Percentiles rank a stretch among this genome's conserved stretches.
Evolutionary conservation across 2,113 vertebrate genomes (phyloP).

Genomic region (Amphilophus citrinellus): DNA sequence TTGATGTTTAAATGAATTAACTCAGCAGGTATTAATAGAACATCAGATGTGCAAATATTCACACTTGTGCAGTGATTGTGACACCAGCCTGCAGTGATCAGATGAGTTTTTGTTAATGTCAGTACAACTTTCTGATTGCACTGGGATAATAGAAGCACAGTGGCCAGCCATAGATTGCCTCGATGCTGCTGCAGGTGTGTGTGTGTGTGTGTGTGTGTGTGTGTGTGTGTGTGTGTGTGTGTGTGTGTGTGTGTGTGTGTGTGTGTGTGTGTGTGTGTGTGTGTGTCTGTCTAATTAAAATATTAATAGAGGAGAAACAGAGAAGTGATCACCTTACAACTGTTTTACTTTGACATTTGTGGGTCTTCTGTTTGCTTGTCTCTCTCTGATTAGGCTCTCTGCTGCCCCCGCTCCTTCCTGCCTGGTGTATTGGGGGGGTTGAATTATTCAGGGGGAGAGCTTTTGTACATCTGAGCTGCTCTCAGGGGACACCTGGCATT

Average conservation of each 20-base stretch:
- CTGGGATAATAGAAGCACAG: background rate
- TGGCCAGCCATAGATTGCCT: background rate
- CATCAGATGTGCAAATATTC: background rate
- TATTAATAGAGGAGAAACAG: conserved; percentile 35
- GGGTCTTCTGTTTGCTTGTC: conserved; percentile 41
- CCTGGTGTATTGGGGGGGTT: conserved; percentile 21
- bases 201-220: background rate
- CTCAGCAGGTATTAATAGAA: background rate
- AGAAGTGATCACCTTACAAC: conserved; percentile 46
- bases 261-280: background rate
- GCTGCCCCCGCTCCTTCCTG: background rate
- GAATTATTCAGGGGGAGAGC: conserved; percentile 49
- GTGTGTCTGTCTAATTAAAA: conserved; percentile 27
- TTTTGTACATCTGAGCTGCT: conserved; percentile 26
- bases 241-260: background rate
- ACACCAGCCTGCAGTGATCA: background rate
- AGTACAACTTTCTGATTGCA: conserved; percentile 5
- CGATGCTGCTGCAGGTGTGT: background rate
- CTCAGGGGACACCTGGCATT: conserved; percentile 19
- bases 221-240: background rate
- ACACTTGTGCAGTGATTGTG: background rate
- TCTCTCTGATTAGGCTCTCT: conserved; percentile 37
- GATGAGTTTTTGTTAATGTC: background rate
- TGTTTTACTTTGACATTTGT: conserved; percentile 39
- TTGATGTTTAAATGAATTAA: background rate